Conservation (phyloP, 2,888 invertebrate genomes). For the Lithosia quadra region DNA sequence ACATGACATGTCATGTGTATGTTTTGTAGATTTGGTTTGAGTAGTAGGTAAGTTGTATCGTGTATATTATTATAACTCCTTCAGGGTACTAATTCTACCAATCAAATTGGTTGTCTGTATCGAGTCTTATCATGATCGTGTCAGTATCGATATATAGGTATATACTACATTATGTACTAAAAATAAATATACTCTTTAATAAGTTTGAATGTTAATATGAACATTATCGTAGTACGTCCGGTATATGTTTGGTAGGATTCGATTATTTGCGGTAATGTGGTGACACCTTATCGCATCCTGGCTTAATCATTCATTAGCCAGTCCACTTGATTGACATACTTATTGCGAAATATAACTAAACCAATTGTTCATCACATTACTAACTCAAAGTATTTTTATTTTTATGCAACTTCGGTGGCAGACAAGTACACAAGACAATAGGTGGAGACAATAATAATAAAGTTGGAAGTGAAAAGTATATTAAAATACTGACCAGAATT, state of each 20-base stretch:
- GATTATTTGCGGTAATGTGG: slow-evolving; percentile 60
- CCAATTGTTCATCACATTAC: slow-evolving; percentile 51
- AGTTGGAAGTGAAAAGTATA: too few relatives aligned
- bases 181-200: slow-evolving; percentile 16
- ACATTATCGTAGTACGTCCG: slow-evolving; percentile 65
- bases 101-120: too few relatives aligned
- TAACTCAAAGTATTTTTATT: slow-evolving; percentile 22
- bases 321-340: slow-evolving; percentile 53
- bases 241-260: slow-evolving; percentile 51
- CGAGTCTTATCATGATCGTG: neutral
- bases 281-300: slow-evolving; percentile 69
- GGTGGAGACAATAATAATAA: too few relatives aligned
- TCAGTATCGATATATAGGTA: slow-evolving; percentile 5
- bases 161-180: neutral
- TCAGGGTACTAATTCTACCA: too few relatives aligned
- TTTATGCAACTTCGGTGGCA: too few relatives aligned
- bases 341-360: slow-evolving; percentile 32
- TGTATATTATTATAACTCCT: too few relatives aligned
- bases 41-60: too few relatives aligned
- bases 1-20: too few relatives aligned
- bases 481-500: too few relatives aligned
- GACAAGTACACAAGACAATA: too few relatives aligned
- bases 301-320: slow-evolving; percentile 73
- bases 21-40: too few relatives aligned
- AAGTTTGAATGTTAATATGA: slow-evolving; percentile 59